Conservation (phyloP, 2,113 vertebrate species). For the Arothron firmamentum region DNA sequence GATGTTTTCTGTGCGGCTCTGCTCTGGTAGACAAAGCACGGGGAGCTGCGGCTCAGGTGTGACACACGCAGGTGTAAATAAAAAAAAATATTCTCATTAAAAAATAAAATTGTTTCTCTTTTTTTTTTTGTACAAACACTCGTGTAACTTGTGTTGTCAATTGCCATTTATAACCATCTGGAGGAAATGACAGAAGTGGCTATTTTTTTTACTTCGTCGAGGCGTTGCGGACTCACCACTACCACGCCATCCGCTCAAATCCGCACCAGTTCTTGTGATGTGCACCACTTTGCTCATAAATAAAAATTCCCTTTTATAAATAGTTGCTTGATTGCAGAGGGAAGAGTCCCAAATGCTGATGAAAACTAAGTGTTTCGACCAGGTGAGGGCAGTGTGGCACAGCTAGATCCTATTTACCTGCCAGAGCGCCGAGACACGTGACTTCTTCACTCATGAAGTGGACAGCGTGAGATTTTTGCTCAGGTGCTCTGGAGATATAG, state of each 20-base stretch:
- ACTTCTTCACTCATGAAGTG: constrained; percentile 12
- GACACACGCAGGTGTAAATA: constrained; percentile 44
- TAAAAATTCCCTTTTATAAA: too few relatives aligned
- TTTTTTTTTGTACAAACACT: constrained; percentile 5
- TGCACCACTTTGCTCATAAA: too few relatives aligned
- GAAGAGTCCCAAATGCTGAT: neutral
- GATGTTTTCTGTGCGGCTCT: constrained; percentile 48
- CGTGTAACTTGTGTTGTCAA: neutral
- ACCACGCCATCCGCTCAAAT: too few relatives aligned
- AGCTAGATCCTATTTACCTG: constrained; percentile 41
- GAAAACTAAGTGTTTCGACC: constrained; percentile 32
- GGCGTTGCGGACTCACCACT: too few relatives aligned
- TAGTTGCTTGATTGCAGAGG: neutral
- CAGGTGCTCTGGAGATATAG: neutral
- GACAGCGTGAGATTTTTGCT: neutral
- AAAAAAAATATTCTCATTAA: neutral
- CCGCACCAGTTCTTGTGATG: too few relatives aligned
- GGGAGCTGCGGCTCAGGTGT: constrained; percentile 50
- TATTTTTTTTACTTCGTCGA: too few relatives aligned
- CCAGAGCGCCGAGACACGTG: neutral
- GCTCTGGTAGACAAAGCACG: constrained; percentile 36
- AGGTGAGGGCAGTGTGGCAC: constrained; percentile 75
- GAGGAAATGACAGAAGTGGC: too few relatives aligned
- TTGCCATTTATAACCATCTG: too few relatives aligned
- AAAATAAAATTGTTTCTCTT: neutral